Evolutionary conservation across 92 coral and sea anemone genomes (phyloP).

Genomic region (Siderastrea siderea): DNA sequence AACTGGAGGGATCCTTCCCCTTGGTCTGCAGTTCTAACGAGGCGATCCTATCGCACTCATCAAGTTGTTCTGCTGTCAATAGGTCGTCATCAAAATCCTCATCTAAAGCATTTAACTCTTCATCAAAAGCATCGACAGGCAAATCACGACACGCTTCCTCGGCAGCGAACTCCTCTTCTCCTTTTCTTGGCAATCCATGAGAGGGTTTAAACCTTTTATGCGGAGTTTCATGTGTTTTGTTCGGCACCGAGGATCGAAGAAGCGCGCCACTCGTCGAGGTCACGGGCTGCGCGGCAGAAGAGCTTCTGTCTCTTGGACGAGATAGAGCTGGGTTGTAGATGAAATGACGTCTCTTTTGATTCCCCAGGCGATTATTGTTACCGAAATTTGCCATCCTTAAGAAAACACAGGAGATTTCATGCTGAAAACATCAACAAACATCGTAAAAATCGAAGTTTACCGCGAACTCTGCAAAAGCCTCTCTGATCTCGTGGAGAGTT

Average conservation of each 20-base stretch:
- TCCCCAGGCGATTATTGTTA: slow-evolving; percentile 21
- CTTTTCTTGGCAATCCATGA: slow-evolving; percentile 39
- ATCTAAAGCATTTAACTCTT: slow-evolving; percentile 58
- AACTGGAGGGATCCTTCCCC: not conserved
- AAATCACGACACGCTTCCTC: slow-evolving; percentile 79
- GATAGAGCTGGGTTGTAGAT: slow-evolving; percentile 72
- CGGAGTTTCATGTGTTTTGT: slow-evolving; percentile 33
- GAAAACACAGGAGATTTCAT: not conserved
- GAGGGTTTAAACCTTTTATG: slow-evolving; percentile 71
- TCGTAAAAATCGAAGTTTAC: slow-evolving; percentile 32
- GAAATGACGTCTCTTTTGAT: slow-evolving; percentile 79
- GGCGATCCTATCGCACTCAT: slow-evolving; percentile 71
- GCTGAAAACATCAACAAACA: not conserved
- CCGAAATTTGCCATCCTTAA: slow-evolving; percentile 29
- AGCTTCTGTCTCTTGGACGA: slow-evolving; percentile 15
- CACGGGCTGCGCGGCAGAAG: not conserved
- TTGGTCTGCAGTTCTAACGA: slow-evolving; percentile 56
- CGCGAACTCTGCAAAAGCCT: slow-evolving; percentile 27
- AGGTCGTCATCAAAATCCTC: slow-evolving; percentile 84
- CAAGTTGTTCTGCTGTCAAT: slow-evolving; percentile 82
- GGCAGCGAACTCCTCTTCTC: slow-evolving; percentile 62
- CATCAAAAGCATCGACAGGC: slow-evolving; percentile 86
- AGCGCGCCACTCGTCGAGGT: slow-evolving; percentile 3
- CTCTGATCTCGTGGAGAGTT: not conserved
- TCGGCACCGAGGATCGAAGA: not conserved